Base-by-base conservation (phyloP, 2,797 vertebrate genomes). In the Rhinatrema bivittatum region DNA sequence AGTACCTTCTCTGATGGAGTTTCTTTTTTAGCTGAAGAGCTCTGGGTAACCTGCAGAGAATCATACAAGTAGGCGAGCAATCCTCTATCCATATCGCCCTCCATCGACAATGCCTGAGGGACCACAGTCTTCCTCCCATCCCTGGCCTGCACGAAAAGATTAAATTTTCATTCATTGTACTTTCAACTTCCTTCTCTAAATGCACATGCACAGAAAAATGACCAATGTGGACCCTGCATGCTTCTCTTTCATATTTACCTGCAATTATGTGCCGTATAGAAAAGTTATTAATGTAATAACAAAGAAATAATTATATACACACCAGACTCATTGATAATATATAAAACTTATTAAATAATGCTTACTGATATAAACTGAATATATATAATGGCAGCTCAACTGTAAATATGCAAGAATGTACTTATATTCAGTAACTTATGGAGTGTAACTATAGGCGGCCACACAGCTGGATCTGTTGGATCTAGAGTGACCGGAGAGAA, bases 61-160 rank as follows among this genome's bases (percentile, higher is more conserved):
- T 97, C 93, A 38, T 69, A 88, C 27, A 98, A 80, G 55, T 90
- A 90, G 0, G 91, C 92, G 68, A 93, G 68, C 14, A 81, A 15
- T 10, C 90, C 93, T 15, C 59, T 72, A 62, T 97, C 94, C 55
- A 98, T 52, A 65, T 95, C 84, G 5, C 85, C 84, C 3, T 42
- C 87, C 29, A 91, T 6, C 31, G 88, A 88, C 18, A 98, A 42
- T 9, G 94, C 71, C 7, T 90, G 85, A 67, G 94, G 91, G 45
- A 93, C 31, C 11, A 87, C 68, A 4, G 60, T 76, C 71, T 78
- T 94, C 40, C 72, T 83, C 27, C 88, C 88, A 40, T 94, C 90
- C 67, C 68, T 79, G 47, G 78, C 83, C 95, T 98, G 68, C 21
- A 46, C 16, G 51, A 36, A 21, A 62, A 52, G 64, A 42, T n/a